Base-by-base conservation (phyloP, 2,888 invertebrate genomes). In the Sceliomorpha sp. region DNA sequence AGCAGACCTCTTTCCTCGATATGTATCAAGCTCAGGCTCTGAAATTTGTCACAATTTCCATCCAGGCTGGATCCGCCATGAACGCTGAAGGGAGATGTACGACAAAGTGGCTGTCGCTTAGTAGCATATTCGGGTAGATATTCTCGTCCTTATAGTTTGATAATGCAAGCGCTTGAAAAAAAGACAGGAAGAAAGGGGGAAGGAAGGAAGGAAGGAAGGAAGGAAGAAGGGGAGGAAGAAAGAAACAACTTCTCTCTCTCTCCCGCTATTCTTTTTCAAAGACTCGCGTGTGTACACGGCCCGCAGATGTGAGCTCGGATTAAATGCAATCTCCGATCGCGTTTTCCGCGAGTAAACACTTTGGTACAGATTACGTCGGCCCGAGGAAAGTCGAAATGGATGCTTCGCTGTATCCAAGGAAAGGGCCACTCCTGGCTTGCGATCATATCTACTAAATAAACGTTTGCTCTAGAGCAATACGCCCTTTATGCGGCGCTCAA, bases 361-460 rank as follows among this genome's bases (percentile, higher is more conserved):
- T 77, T 80, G 69, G 73, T 56, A 66, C 55, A 73, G 78, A 79
- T 78, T 79, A 79, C 70, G 76, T 71, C 73, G 72, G 68, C 72
- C 58, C 42, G 44, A 59, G 47, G 47, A 64, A 69, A 60, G 40
- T 27, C 27, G 32, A 31, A 60, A 50, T 13, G 45, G 55, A 26
- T 32, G 53, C 34, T 36, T 31, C 20, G 59, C n/a, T n/a, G 34
- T 24, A 34, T 24, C 17, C 27, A 31, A 7, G 36, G 8, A 48
- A 51, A 47, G 47, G 20, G 31, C 37, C 50, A 26, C 53, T 55
- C 48, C n/a, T n/a, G n/a, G n/a, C 62, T 44, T 37, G 67, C 68
- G 82, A 84, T 83, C 75, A 73, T 84, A 85, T 84, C 84, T 80
- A 77, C 76, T 83, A 78, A 85, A 82, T 79, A 84, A 84, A 83